Base-by-base conservation (phyloP, 2,113 vertebrate species). In the Onychorhynchus coronatus region DNA sequence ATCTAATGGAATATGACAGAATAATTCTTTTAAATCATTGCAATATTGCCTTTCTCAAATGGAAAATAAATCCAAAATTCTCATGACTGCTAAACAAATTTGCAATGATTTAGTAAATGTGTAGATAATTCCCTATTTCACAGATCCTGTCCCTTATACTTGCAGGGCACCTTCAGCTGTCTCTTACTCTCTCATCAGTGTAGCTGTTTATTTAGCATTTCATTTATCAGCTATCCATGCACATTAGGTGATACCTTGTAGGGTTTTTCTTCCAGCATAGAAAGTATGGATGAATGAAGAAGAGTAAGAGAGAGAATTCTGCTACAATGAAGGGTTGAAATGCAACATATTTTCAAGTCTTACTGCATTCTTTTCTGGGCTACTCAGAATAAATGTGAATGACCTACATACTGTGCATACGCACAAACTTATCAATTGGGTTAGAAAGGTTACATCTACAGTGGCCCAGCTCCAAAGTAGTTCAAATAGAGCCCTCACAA, bases 381-480 rank as follows among this genome's bases (percentile, higher is more conserved):
- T 88, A 52, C 55, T 71, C 37, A 23, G 50, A 47, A 83, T 83
- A 95, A 78, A 91, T 31, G 52, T 74, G 76, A 66, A 87, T 75
- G 88, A 76, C 83, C 86, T 72, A 89, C 59, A 78, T 91, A 74
- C 31, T 24, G 47, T n/a, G 75, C 77, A 95, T 78, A 62, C 2
- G 4, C 42, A 46, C 19, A 67, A 93, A 92, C 58, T 79, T 89
- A 86, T 68, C 89, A 89, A 6, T 47, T 77, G 89, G 78, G 92
- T 94, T 89, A 94, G 61, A 87, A 88, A 74, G 74, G 88, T 68
- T 91, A 84, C 37, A 88, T 61, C 72, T 61, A 89, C 49, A 79
- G 47, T 63, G 55, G 93, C 88, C 63, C 89, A 63, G 58, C 50
- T 93, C 66, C 93, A 91, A 79, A 85, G 62, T 33, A 66, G 62